These are phyloP conservation scores for Cephalotes varians DNA, from an alignment of 2,888 invertebrate species.

Conservation along the genomic window DNA sequence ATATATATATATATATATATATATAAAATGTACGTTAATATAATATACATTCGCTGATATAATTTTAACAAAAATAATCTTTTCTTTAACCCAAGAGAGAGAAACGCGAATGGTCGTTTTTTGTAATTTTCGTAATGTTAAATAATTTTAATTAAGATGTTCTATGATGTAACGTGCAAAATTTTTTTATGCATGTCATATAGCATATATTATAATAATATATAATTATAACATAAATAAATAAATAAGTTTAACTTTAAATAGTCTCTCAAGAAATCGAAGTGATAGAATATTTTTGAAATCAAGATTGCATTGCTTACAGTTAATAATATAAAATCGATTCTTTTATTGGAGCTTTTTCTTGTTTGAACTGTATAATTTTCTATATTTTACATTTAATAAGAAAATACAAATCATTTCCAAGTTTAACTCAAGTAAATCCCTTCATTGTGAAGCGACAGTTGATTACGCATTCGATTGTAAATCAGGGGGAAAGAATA, in stretches of 20 bases:
- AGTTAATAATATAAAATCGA: neutral
- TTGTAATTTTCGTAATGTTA: neutral
- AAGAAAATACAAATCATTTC: neutral
- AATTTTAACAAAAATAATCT: neutral
- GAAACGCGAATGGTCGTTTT: neutral
- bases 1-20: too few species aligned
- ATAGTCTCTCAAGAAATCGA: neutral
- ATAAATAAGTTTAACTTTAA: neutral
- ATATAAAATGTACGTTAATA: too few species aligned
- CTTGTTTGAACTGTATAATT: neutral
- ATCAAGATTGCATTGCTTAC: neutral
- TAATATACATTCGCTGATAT: too few species aligned
- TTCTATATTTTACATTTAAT: neutral
- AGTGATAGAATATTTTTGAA: neutral
- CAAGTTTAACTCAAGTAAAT: neutral
- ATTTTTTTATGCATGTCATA: too few species aligned
- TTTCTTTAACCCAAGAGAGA: neutral
- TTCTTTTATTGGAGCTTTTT: neutral
- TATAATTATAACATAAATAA: neutral
- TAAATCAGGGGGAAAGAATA: neutral
- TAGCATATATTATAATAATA: too few species aligned
- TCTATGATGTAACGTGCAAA: neutral
- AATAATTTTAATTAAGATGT: neutral
- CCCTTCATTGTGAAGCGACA: neutral
- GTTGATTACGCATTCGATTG: constrained; percentile 8